These are phyloP conservation scores for Equus przewalskii DNA, from an alignment of 2,113 vertebrate genomes.

Conservation along the genomic window DNA sequence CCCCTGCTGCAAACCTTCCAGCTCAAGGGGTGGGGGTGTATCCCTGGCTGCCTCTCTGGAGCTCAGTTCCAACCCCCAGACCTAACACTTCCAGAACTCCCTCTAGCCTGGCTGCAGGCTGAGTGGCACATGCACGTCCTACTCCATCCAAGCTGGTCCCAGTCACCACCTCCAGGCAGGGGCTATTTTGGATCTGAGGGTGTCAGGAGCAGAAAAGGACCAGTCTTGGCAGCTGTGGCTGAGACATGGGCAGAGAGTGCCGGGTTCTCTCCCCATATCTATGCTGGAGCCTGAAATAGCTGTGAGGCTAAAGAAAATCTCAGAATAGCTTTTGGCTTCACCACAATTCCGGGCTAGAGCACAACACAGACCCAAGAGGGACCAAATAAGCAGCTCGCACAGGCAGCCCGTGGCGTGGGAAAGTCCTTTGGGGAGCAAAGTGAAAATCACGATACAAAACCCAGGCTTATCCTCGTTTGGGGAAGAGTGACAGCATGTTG, in stretches of 20 bases:
- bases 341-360: conserved; percentile 38
- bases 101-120: background rate
- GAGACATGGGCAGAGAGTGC: conserved; percentile 5
- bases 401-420: background rate
- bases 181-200: conserved; percentile 68
- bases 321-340: conserved; percentile 74
- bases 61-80: background rate
- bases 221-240: conserved; percentile 49
- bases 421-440: background rate
- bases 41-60: background rate
- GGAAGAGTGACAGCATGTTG: background rate
- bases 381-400: background rate
- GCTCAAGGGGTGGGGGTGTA: fast-evolving
- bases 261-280: background rate
- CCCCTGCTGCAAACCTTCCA: background rate
- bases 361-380: background rate
- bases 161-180: background rate
- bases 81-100: background rate
- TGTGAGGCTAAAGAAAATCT: conserved; percentile 9
- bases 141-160: background rate
- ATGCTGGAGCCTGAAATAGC: conserved; percentile 68
- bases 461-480: background rate
- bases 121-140: fast-evolving
- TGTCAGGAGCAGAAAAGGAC: conserved; percentile 9
- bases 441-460: background rate